Evolutionary conservation across 1,140 invertebrate species (phyloP), one percentile per base, ranked within the genome.

Genomic region (Gryon sp.): DNA sequence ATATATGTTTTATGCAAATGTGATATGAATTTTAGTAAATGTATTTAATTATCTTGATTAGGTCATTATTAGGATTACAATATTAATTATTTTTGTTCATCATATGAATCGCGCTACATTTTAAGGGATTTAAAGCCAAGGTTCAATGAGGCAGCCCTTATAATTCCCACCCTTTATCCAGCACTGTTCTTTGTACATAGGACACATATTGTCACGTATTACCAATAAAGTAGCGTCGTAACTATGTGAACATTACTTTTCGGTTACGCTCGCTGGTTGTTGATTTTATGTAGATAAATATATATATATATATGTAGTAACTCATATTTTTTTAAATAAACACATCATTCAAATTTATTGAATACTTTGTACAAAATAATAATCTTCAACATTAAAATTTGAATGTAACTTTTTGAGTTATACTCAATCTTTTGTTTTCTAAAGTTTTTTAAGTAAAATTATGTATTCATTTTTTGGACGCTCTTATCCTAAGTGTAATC

Each of bases 141-240:
- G 22, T 55, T 57, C 15, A 14, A 22, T 11, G 6, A 20, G 26
- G 22, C 53, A 62, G 15, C 48, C 68, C 55, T 52, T 77, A 16
- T 66, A 68, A 68, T 73, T 78, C 40, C 62, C 55, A 63, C 53
- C 75, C 75, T 57, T 78, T 73, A 78, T 78, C 66, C 57, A 26
- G 26, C 41, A 57, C 15, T 50, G 48, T 40, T 79, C 76, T 79
- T 81, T 79, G 76, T 81, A 60, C 38, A 38, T 12, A n/a, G n/a
- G 40, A 30, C 75, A 41, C 75, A 36, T 63, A 78, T 68, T 78
- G 68, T 78, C 57, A 63, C 62, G 68, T 62, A 73, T 72, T n/a
- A 50, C 57, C 66, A 66, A 77, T 72, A 69, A 70, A 43, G 59
- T 70, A 70, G 26, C 60, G 72, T 55, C 68, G 26, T 36, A 60